phyloP scores from a whole-genome alignment of 2,113 vertebrate species.

The Crotalus horridus region DNA sequence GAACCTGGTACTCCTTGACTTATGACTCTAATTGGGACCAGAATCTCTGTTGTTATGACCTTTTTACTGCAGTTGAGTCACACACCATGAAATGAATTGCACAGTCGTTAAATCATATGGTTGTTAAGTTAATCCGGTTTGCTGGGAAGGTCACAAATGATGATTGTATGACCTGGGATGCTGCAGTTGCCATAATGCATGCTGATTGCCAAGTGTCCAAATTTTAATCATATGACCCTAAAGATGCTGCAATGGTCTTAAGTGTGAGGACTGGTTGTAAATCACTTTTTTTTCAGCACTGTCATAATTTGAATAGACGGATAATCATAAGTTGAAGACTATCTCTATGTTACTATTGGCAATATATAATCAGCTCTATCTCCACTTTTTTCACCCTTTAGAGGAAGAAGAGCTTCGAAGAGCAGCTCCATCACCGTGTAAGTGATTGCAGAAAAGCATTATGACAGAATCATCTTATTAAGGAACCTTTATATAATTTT shows the following conservation, averaged over 20 bases:
- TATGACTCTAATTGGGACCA: not conserved
- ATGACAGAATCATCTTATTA: not conserved
- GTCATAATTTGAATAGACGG: not conserved
- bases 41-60: not conserved
- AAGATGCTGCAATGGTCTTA: not conserved
- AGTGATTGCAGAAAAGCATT: constrained; percentile 65
- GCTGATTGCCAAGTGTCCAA: not conserved
- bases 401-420: constrained; percentile 80
- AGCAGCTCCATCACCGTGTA: constrained; percentile 80
- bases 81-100: not conserved
- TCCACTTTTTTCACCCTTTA: constrained; percentile 67
- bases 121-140: not conserved
- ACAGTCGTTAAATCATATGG: not conserved
- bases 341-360: constrained; percentile 32
- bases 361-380: constrained; percentile 54
- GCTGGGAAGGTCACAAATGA: not conserved
- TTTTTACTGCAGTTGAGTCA: not conserved
- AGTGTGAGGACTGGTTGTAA: not conserved
- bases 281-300: not conserved
- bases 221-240: not conserved
- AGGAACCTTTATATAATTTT: not conserved
- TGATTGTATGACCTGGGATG: not conserved
- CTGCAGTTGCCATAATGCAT: not conserved
- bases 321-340: not conserved
- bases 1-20: not conserved